Conservation (phyloP, 2,797 vertebrate species). For the Pogonophryne albipinna region DNA sequence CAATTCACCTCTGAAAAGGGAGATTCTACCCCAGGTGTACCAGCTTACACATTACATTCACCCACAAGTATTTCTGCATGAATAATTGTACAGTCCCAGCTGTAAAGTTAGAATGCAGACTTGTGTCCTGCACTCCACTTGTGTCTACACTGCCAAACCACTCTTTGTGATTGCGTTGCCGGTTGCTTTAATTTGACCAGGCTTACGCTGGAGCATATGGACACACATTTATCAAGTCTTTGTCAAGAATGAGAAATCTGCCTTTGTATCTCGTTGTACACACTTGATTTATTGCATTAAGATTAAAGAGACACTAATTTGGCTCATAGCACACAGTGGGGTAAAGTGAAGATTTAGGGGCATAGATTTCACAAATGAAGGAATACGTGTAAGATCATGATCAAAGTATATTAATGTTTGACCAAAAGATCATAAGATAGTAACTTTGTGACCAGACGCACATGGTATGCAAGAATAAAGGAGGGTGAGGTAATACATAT, state of each 20-base stretch:
- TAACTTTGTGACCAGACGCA: background rate
- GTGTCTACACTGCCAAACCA: conserved; percentile 39
- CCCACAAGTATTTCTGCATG: conserved; percentile 67
- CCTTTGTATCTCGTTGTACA: conserved; percentile 2
- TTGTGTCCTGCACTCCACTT: conserved; percentile 22
- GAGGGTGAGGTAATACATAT: background rate
- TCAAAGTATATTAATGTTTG: background rate
- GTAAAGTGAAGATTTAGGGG: conserved; percentile 5
- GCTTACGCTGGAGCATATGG: conserved; percentile 16
- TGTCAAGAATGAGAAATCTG: conserved; percentile 15
- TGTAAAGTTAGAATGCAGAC: conserved; percentile 48
- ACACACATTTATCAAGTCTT: conserved; percentile 26
- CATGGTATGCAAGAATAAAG: background rate
- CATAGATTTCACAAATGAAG: background rate
- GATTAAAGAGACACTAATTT: conserved; percentile 6
- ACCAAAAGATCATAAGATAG: background rate
- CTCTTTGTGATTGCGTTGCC: conserved; percentile 41
- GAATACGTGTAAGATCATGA: background rate
- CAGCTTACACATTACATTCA: conserved; percentile 73
- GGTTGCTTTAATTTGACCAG: conserved; percentile 42
- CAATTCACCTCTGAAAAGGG: conserved; percentile 79
- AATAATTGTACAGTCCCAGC: conserved; percentile 64
- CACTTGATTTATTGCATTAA: conserved; percentile 21
- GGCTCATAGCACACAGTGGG: background rate
- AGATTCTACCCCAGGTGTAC: conserved; percentile 75